A percentile compares a stretch with the other conserved stretches of the same genome.
These are phyloP conservation scores for Emydocephalus ijimae DNA, from an alignment of 2,113 vertebrate species.

Conservation along the genomic window DNA sequence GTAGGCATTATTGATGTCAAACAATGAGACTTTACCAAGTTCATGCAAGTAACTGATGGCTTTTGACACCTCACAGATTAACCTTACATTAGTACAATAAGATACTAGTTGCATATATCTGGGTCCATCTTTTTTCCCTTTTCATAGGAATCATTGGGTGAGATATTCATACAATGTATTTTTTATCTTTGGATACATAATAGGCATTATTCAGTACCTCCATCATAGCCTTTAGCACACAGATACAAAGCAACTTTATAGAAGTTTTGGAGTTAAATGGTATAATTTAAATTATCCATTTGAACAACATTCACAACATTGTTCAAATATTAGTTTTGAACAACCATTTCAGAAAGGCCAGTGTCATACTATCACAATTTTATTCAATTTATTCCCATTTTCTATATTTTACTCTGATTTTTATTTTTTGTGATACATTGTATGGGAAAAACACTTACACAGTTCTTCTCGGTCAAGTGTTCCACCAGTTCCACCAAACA, in stretches of 20 bases:
- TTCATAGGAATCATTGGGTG: not conserved
- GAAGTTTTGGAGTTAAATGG: not conserved
- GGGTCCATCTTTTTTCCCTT: not conserved
- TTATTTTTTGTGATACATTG: not conserved
- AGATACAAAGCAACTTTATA: not conserved
- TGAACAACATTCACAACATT: not conserved
- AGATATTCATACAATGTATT: not conserved
- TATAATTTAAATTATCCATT: not conserved
- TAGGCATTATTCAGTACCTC: not conserved
- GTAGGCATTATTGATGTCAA: not conserved
- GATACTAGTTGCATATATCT: not conserved
- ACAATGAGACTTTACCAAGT: not conserved
- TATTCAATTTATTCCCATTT: not conserved
- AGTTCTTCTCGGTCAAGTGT: conserved; percentile 96
- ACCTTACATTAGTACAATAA: not conserved
- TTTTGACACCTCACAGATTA: not conserved
- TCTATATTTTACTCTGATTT: not conserved
- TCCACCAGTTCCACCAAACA: conserved; percentile 92
- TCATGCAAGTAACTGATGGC: not conserved
- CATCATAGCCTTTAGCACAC: not conserved
- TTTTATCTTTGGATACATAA: not conserved
- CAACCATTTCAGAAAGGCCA: not conserved
- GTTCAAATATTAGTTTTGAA: not conserved
- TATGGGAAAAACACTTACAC: conserved; percentile 76
- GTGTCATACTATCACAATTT: not conserved